Evolutionary conservation across 1,140 invertebrate species (phyloP).

Genomic region (Sinella curviseta): DNA sequence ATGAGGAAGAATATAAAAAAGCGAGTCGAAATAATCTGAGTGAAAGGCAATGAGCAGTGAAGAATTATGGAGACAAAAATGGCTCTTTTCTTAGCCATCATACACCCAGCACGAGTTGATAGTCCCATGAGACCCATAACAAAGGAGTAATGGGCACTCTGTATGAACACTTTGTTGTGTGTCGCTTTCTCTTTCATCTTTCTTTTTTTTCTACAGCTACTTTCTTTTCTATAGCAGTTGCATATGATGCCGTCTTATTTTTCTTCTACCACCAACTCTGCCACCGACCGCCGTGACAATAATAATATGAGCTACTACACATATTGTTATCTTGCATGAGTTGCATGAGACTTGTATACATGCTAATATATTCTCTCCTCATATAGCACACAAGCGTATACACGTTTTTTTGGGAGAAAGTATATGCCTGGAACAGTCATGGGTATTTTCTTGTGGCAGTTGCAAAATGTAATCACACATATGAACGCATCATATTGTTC

Average conservation of each 20-base stretch:
- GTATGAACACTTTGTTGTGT: constrained; percentile 34
- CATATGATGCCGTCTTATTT: background rate
- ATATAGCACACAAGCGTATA: too few relatives aligned
- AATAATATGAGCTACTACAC: too few relatives aligned
- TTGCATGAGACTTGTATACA: too few relatives aligned
- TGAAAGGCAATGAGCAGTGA: constrained; percentile 43
- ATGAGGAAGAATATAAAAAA: background rate
- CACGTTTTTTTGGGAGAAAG: too few relatives aligned
- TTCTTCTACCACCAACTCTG: background rate
- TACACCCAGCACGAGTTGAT: constrained; percentile 42
- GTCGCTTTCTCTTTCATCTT: constrained; percentile 16
- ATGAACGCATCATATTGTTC: too few relatives aligned
- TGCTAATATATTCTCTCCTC: too few relatives aligned
- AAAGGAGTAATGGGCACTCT: constrained; percentile 41
- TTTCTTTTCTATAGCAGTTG: background rate
- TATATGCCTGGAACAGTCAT: too few relatives aligned
- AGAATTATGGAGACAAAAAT: constrained; percentile 46
- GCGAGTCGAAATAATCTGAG: constrained; percentile 32
- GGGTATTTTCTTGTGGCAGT: too few relatives aligned
- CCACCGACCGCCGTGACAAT: background rate
- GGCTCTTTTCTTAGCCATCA: constrained; percentile 43
- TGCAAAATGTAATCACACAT: too few relatives aligned
- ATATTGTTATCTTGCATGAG: too few relatives aligned
- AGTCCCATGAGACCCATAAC: constrained; percentile 42
- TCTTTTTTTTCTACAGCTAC: constrained; percentile 4